Conservation (phyloP, 2,797 vertebrate genomes). For the Rhinella marina region DNA sequence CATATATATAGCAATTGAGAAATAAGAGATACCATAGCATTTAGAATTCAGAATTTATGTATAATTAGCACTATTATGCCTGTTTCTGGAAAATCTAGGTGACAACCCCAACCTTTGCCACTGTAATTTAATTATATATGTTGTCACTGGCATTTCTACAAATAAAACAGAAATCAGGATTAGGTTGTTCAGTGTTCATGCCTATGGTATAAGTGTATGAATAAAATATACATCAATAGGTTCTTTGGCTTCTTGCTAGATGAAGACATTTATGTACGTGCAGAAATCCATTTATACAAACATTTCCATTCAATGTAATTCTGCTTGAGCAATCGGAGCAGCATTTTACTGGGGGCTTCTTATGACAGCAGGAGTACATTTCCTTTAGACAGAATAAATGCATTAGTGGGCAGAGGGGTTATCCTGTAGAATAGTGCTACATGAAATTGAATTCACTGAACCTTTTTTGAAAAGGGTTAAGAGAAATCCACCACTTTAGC, state of each 20-base stretch:
- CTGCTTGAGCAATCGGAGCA: not conserved
- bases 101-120: not conserved
- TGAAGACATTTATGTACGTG: not conserved
- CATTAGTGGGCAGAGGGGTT: conserved; percentile 20
- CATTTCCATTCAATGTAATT: not conserved
- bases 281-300: not conserved
- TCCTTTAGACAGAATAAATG: conserved; percentile 13
- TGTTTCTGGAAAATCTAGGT: not conserved
- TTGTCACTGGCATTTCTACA: not conserved
- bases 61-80: not conserved
- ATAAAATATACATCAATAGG: not conserved
- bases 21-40: too few relatives aligned
- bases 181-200: not conserved
- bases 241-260: not conserved
- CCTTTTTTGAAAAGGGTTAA: not conserved
- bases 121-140: not conserved
- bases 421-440: not conserved
- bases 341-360: not conserved
- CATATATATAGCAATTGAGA: too few relatives aligned
- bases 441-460: conserved; percentile 14
- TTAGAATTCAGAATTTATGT: too few relatives aligned
- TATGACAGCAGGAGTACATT: conserved; percentile 22
- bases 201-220: not conserved
- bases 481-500: not conserved
- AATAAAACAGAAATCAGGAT: not conserved